Conservation (phyloP, 2,888 invertebrate species). For the Saturnia pavonia region DNA sequence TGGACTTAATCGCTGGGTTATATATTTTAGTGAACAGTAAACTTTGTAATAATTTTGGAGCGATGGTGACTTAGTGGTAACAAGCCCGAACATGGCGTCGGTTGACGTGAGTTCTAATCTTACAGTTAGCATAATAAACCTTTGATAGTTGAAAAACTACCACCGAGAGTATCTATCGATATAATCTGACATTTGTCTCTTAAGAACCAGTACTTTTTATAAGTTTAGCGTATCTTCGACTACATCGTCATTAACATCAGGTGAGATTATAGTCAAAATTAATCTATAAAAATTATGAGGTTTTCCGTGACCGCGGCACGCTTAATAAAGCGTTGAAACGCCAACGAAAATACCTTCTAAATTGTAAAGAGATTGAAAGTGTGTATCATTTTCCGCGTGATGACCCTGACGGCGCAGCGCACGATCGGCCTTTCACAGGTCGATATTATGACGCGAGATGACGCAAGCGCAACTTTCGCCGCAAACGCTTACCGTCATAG, state of each 20-base stretch:
- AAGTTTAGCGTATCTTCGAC: background rate
- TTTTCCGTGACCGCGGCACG: no score
- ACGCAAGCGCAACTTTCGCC: slow-evolving; percentile 2
- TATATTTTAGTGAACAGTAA: background rate
- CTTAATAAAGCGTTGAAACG: background rate
- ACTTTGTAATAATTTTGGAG: no score
- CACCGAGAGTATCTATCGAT: background rate
- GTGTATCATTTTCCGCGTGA: background rate
- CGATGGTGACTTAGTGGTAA: no score
- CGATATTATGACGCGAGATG: background rate
- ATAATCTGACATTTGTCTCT: background rate
- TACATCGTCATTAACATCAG: background rate
- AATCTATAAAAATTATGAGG: no score
- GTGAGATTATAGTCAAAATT: no score
- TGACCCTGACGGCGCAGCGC: background rate
- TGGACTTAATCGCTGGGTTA: background rate
- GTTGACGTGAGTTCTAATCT: background rate
- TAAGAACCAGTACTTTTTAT: background rate
- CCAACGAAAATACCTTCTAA: background rate
- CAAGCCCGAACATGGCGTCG: background rate
- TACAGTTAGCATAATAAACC: background rate
- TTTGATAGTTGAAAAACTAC: no score
- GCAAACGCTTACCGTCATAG: background rate
- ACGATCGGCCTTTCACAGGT: background rate
- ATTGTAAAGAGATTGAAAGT: background rate